phyloP scores from a whole-genome alignment of 2,113 vertebrate genomes.

The Spea bombifrons region DNA sequence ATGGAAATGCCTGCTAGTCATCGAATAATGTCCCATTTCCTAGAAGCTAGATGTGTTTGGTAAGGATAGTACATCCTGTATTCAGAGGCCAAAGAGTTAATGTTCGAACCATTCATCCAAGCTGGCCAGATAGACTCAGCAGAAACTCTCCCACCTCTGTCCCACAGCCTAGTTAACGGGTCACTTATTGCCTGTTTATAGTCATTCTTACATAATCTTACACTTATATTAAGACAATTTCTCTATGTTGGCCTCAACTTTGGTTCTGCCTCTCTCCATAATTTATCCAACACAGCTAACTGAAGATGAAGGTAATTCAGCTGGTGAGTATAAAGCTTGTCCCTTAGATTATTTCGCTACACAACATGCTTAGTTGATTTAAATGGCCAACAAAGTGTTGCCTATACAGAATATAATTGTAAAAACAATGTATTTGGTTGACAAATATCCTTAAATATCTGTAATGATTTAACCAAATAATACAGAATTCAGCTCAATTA shows the following conservation, averaged over 20 bases:
- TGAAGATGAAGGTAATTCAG: slow-evolving; percentile 35
- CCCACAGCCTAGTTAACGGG: slow-evolving; percentile 34
- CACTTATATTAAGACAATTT: slow-evolving; percentile 19
- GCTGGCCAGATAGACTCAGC: neutral
- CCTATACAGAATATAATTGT: no score
- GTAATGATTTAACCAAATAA: no score
- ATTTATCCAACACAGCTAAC: neutral
- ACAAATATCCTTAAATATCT: no score
- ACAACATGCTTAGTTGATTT: neutral
- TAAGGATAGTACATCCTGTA: neutral
- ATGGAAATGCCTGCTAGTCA: no score
- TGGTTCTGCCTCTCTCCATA: neutral
- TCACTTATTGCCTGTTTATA: slow-evolving; percentile 29
- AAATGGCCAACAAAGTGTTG: no score
- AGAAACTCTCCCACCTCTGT: slow-evolving; percentile 11
- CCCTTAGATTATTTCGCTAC: neutral
- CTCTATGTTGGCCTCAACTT: neutral
- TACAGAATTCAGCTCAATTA: no score
- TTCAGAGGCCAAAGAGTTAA: neutral
- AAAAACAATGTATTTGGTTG: no score
- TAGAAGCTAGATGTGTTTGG: neutral
- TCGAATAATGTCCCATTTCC: no score
- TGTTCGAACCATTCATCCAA: neutral
- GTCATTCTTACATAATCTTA: slow-evolving; percentile 16
- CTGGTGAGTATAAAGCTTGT: slow-evolving; percentile 21